These are phyloP conservation scores for Eulemur albifrons DNA, from an alignment of 2,797 vertebrate genomes.

Conservation along the genomic window DNA sequence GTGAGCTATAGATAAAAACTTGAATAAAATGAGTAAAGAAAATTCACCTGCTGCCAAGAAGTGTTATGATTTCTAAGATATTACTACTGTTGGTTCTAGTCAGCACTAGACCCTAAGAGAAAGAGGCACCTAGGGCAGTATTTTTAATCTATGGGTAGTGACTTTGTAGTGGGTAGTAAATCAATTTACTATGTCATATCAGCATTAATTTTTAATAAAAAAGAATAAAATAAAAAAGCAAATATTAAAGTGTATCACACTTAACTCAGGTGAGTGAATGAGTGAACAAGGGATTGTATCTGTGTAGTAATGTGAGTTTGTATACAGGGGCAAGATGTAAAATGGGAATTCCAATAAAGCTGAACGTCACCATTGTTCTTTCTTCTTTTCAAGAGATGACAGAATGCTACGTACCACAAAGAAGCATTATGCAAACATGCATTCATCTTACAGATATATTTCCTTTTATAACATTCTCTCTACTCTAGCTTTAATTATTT, in stretches of 20 bases:
- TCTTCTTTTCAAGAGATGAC: constrained; percentile 10
- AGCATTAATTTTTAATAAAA: constrained; percentile 27
- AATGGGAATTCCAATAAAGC: background rate
- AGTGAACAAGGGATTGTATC: background rate
- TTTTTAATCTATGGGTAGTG: background rate
- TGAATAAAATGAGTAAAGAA: background rate
- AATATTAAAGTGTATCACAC: background rate
- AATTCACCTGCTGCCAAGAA: background rate
- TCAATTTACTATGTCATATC: background rate
- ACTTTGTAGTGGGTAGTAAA: background rate
- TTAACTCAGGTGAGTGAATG: background rate
- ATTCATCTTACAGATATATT: background rate
- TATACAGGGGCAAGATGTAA: background rate
- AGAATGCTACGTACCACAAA: background rate
- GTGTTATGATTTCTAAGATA: constrained; percentile 3
- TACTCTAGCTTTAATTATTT: background rate
- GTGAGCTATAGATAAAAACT: background rate
- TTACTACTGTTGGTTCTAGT: background rate
- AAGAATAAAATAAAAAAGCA: constrained; percentile 23
- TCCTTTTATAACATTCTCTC: constrained; percentile 31
- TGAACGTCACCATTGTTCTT: background rate
- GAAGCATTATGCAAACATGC: background rate
- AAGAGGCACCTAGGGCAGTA: background rate
- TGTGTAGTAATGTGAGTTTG: background rate
- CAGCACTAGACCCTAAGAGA: background rate